Conservation (phyloP, 2,113 vertebrate genomes). For the Amblyopsis rosae region DNA sequence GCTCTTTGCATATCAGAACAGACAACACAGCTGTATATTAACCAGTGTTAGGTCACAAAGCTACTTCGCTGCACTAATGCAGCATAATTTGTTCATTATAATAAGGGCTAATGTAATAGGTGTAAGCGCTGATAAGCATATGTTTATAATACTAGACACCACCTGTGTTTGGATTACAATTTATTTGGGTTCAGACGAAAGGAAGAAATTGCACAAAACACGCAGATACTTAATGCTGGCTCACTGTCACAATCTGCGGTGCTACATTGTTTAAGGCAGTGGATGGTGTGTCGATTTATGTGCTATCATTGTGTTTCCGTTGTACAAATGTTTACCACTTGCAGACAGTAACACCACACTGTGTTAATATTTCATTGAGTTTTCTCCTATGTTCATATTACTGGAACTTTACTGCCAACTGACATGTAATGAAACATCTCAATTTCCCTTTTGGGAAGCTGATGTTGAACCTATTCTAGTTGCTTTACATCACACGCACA, state of each 20-base stretch:
- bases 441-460: neutral
- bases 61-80: slow-evolving; percentile 29
- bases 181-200: neutral
- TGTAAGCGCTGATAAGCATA: slow-evolving; percentile 43
- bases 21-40: slow-evolving; percentile 52
- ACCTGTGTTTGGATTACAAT: slow-evolving; percentile 11
- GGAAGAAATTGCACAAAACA: neutral
- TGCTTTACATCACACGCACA: slow-evolving; percentile 2
- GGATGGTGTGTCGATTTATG: neutral
- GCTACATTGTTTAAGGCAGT: neutral
- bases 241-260: neutral
- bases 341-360: neutral
- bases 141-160: slow-evolving; percentile 28
- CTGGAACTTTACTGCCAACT: neutral
- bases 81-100: slow-evolving; percentile 58
- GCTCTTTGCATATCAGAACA: slow-evolving; percentile 46
- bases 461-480: neutral
- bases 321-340: neutral
- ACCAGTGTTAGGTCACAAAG: slow-evolving; percentile 46
- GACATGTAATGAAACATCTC: neutral
- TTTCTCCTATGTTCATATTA: neutral
- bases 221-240: neutral
- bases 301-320: slow-evolving; percentile 4
- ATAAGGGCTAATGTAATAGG: slow-evolving; percentile 47
- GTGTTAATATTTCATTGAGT: neutral